phyloP scores from a whole-genome alignment of 2,797 vertebrate species.

The Rhyacichthys aspro region DNA sequence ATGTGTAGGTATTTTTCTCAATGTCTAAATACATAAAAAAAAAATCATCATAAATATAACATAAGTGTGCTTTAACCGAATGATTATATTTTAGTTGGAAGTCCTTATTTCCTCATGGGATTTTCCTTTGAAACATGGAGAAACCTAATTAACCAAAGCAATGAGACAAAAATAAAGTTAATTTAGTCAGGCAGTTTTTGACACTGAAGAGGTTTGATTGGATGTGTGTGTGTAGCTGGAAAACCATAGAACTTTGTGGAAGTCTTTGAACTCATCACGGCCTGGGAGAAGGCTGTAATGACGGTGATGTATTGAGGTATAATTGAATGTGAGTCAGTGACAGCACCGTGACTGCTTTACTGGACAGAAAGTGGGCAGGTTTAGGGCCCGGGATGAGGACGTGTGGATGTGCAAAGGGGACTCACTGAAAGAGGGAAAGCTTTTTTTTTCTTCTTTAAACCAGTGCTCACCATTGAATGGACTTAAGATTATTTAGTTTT shows the following conservation, averaged over 20 bases:
- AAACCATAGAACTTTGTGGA: conserved; percentile 2
- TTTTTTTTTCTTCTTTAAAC: no score
- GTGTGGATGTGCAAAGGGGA: conserved; percentile 4
- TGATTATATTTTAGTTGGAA: conserved; percentile 14
- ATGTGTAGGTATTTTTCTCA: no score
- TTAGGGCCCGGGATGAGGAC: conserved; percentile 7
- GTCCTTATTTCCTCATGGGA: background rate
- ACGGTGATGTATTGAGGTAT: conserved; percentile 40
- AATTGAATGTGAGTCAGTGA: conserved; percentile 52
- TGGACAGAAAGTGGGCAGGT: conserved; percentile 14
- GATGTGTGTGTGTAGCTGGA: background rate
- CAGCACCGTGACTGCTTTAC: no score
- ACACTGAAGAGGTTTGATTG: background rate
- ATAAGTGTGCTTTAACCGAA: background rate
- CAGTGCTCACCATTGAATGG: no score
- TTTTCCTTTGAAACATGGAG: background rate
- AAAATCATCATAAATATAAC: background rate
- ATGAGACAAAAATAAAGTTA: background rate
- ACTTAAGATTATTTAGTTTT: no score
- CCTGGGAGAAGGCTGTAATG: conserved; percentile 15
- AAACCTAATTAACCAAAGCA: conserved; percentile 17
- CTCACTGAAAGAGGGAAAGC: background rate
- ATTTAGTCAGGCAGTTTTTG: background rate
- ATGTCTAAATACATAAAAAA: no score
- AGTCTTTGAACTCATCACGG: conserved; percentile 12